Percentiles rank a stretch among this genome's conserved stretches.
Evolutionary conservation across 2,888 invertebrate genomes (phyloP).

Genomic region (Choreutis nemorana): DNA sequence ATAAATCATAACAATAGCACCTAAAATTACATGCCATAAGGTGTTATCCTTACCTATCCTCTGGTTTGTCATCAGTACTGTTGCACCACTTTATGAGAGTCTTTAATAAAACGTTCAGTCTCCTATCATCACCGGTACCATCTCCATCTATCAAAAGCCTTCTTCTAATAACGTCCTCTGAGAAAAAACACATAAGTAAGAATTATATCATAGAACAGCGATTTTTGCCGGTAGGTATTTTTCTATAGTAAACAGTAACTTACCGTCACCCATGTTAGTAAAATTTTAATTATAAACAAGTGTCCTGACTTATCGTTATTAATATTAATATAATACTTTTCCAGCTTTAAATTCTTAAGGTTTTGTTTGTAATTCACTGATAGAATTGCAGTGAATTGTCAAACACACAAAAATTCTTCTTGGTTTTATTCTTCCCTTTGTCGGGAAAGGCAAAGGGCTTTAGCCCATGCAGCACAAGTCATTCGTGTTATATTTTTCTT

Average conservation of each 20-base stretch:
- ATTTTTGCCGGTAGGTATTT: no score
- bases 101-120: constrained; percentile 85
- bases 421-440: no score
- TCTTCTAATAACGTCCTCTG: constrained; percentile 94
- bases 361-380: no score
- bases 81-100: constrained; percentile 84
- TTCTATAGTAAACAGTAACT: constrained; percentile 3
- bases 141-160: constrained; percentile 95
- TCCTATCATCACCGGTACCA: constrained; percentile 94
- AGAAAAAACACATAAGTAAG: constrained; percentile 17
- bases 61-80: constrained; percentile 69
- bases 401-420: no score
- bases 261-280: constrained; percentile 23
- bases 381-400: no score
- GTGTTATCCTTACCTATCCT: constrained; percentile 75
- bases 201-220: neutral
- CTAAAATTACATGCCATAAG: constrained; percentile 5
- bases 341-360: no score
- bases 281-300: neutral
- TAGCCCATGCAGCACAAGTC: no score
- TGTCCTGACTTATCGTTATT: no score
- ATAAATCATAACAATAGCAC: neutral
- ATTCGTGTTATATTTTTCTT: no score
- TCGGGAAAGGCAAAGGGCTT: no score
- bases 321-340: no score